Percentiles rank a stretch among this genome's conserved stretches.
phyloP scores from a whole-genome alignment of 2,797 vertebrate species.

The Carcharodon carcharias region DNA sequence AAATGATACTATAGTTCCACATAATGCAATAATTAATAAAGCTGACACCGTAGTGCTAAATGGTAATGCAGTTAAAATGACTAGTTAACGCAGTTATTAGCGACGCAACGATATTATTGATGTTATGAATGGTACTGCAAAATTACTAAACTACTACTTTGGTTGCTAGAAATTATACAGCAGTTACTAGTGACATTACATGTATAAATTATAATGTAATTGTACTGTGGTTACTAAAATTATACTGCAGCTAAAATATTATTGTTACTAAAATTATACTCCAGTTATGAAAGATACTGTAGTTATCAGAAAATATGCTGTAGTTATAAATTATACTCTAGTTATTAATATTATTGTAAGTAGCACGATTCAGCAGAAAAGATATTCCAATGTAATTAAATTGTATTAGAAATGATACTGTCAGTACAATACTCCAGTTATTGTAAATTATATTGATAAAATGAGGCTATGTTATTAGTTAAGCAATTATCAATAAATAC shows the following conservation, averaged over 20 bases:
- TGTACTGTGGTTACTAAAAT: neutral
- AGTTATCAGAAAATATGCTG: neutral
- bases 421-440: neutral
- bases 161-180: neutral
- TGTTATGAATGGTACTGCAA: neutral
- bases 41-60: neutral
- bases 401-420: neutral
- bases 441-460: neutral
- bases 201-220: neutral
- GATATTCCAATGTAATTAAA: neutral
- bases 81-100: neutral
- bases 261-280: neutral
- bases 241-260: neutral
- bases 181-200: neutral
- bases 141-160: neutral
- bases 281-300: neutral
- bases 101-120: neutral
- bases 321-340: neutral
- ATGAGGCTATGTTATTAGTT: neutral
- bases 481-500: neutral
- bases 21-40: neutral
- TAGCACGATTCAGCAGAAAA: neutral
- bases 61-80: neutral
- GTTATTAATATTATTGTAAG: neutral
- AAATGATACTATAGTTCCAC: neutral